Percentiles rank a stretch among this genome's conserved stretches.
Evolutionary conservation across 2,888 invertebrate genomes (phyloP).

Genomic region (Netelia virgata): DNA sequence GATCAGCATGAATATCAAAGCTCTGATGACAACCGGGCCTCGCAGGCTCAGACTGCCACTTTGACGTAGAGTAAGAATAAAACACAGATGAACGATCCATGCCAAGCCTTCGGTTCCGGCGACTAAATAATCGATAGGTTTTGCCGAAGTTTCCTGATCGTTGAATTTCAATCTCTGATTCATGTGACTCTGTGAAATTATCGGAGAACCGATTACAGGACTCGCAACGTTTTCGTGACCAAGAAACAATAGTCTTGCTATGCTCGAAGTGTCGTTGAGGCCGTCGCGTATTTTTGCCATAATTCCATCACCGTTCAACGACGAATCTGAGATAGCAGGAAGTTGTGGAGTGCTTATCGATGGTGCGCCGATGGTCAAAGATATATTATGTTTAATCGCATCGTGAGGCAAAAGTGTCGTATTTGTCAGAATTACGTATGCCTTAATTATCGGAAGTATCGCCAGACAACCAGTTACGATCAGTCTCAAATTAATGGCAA

Average conservation of each 20-base stretch:
- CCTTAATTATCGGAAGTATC: conserved; percentile 89
- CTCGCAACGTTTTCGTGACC: conserved; percentile 64
- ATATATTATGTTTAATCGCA: background rate
- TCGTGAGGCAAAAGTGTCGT: conserved; percentile 69
- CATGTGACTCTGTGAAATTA: background rate
- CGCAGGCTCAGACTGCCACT: conserved; percentile 89
- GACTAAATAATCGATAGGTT: conserved; percentile 90
- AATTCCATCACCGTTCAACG: conserved; percentile 52
- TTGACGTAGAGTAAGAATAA: conserved; percentile 89
- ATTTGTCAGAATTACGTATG: conserved; percentile 88
- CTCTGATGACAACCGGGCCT: conserved; percentile 90
- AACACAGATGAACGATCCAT: conserved; percentile 94
- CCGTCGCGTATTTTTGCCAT: conserved; percentile 68
- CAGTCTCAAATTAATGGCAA: conserved; percentile 89
- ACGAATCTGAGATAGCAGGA: conserved; percentile 15
- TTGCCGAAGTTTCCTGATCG: conserved; percentile 85
- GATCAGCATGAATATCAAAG: conserved; percentile 89
- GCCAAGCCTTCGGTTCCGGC: conserved; percentile 90
- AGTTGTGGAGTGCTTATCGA: background rate
- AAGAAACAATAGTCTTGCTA: conserved; percentile 76
- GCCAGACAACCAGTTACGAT: conserved; percentile 88
- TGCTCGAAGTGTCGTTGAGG: conserved; percentile 69
- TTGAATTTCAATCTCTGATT: conserved; percentile 70
- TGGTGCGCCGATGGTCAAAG: background rate
- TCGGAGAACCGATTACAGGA: background rate